Conservation (phyloP, 2,113 vertebrate species). For the Callithrix jacchus region DNA sequence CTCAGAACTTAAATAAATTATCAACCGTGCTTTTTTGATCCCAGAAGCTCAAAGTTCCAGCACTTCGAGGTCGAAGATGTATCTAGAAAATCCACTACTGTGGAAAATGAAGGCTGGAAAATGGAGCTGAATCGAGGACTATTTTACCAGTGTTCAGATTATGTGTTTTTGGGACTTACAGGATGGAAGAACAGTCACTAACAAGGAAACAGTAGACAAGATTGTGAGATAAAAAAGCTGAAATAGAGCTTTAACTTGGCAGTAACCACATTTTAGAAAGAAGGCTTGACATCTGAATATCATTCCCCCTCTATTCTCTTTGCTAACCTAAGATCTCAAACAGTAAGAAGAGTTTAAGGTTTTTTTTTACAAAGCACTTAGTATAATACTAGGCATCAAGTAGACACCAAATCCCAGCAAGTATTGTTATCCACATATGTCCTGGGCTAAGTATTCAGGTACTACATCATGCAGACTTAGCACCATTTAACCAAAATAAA, state of each 20-base stretch:
- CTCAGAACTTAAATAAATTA: conserved; percentile 11
- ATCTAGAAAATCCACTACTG: too few relatives aligned
- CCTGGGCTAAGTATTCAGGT: neutral
- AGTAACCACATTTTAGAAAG: neutral
- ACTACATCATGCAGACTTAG: neutral
- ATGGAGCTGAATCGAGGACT: neutral
- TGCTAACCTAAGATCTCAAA: neutral
- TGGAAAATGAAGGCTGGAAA: too few relatives aligned
- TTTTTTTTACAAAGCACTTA: neutral
- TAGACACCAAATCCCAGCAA: neutral
- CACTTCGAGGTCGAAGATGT: too few relatives aligned
- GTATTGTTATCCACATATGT: neutral
- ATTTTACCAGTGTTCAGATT: conserved; percentile 3
- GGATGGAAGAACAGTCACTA: neutral
- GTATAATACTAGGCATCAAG: neutral
- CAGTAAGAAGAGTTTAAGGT: neutral
- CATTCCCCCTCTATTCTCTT: neutral
- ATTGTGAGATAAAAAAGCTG: conserved; percentile 9
- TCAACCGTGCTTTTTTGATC: neutral
- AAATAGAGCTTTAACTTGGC: neutral
- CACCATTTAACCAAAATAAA: neutral
- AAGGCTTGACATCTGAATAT: neutral
- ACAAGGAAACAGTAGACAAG: conserved; percentile 3
- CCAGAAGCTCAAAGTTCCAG: too few relatives aligned
- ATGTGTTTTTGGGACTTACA: neutral